Base-by-base conservation (phyloP, 2,888 invertebrate genomes). In the Andrena dorsata region DNA sequence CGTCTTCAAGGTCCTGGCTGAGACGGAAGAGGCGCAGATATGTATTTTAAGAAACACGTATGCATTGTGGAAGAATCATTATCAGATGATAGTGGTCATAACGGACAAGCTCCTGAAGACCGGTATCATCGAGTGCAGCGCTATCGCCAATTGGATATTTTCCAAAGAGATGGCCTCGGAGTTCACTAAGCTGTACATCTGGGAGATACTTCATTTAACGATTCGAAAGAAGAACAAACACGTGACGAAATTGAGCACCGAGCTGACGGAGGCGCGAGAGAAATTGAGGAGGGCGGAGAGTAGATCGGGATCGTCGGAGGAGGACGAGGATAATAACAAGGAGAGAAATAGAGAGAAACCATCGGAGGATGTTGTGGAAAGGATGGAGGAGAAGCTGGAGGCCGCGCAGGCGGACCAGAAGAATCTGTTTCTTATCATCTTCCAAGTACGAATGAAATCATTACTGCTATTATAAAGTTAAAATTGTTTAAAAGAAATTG, bases 141-240 rank as follows among this genome's bases (percentile, higher is more conserved):
- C 99, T 0, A 99, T 99, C 16, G 99, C 99, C 64, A 98, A 98
- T 88, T 99, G 99, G 99, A 97, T 99, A 84, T 99, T 99, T 95
- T 98, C 98, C 5, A 97, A 98, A 94, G 98, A 98, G 93, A 98
- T 99, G 98, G 95, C 96, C 23, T 95, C 96, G 0, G 98, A 97
- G 94, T 99, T 99, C 94, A 98, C 98, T 0, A 95, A 95, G 96
- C 96, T 97, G 91, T 99, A 98, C 94, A 96, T 99, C 26, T 99
- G 99, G 99, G 99, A 99, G 95, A 97, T 99, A 80, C 95, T 99
- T 72, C 98, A 99, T 94, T 95, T 98, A 79, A 99, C 99, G 2
- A 98, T 99, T 68, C 97, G 98, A 90, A 99, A 99, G 95, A 98
- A 99, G 97, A 98, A 98, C 93, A 98, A 98, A 92, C 98, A 98